These are phyloP conservation scores for Eulemur rufifrons DNA, from an alignment of 2,113 vertebrate species.

Conservation along the genomic window DNA sequence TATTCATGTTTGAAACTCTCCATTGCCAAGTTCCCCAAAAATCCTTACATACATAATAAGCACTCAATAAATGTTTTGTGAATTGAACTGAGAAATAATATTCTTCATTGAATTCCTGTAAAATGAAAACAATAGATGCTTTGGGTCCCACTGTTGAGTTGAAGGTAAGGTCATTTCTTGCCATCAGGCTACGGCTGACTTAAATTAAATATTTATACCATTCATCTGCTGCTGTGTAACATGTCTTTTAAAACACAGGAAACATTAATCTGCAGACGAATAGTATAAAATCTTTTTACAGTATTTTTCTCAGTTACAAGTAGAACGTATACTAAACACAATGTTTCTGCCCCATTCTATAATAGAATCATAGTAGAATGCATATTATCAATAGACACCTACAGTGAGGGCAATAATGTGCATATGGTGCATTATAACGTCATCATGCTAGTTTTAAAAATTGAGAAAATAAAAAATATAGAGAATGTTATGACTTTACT, in stretches of 20 bases:
- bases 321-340: slow-evolving; percentile 76
- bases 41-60: neutral
- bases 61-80: slow-evolving; percentile 19
- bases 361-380: slow-evolving; percentile 60
- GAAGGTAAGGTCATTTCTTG: slow-evolving; percentile 83
- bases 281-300: slow-evolving; percentile 76
- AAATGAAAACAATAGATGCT: slow-evolving; percentile 50
- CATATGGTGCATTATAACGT: slow-evolving; percentile 63
- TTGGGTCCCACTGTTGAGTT: slow-evolving; percentile 61
- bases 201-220: slow-evolving; percentile 81
- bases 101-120: slow-evolving; percentile 53
- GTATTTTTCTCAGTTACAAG: slow-evolving; percentile 75
- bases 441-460: slow-evolving; percentile 58
- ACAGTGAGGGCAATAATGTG: slow-evolving; percentile 44
- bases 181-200: slow-evolving; percentile 79
- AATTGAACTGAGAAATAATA: slow-evolving; percentile 23
- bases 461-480: slow-evolving; percentile 22
- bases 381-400: slow-evolving; percentile 65
- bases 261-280: slow-evolving; percentile 82
- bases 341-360: neutral
- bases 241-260: slow-evolving; percentile 80
- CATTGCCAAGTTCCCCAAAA: neutral
- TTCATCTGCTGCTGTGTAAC: slow-evolving; percentile 76
- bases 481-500: slow-evolving; percentile 59
- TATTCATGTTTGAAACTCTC: neutral